Conservation (phyloP, 2,888 invertebrate genomes). For the Pemphredon lugubris region DNA sequence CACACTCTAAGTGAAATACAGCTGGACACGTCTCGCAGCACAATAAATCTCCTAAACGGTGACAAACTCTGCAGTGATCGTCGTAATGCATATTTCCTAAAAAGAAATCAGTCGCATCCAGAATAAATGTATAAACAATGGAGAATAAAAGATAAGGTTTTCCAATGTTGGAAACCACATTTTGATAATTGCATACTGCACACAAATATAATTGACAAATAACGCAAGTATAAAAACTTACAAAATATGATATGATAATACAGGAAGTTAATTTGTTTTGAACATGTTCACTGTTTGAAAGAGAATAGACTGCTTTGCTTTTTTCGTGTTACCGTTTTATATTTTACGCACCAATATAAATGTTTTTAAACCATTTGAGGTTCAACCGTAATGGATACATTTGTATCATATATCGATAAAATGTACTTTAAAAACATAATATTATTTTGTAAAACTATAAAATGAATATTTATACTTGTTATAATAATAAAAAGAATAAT, state of each 20-base stretch:
- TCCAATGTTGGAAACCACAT: background rate
- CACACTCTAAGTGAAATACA: constrained; percentile 98
- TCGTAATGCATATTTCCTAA: constrained; percentile 93
- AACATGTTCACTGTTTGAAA: background rate
- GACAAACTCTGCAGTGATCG: constrained; percentile 95
- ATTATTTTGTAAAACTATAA: too few species aligned
- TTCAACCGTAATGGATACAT: too few species aligned
- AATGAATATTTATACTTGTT: background rate
- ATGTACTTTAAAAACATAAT: too few species aligned
- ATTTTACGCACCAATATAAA: background rate
- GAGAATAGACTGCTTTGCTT: background rate
- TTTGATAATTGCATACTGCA: background rate
- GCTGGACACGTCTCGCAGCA: constrained; percentile 99
- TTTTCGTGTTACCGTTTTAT: background rate
- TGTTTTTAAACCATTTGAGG: too few species aligned
- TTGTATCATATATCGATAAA: too few species aligned
- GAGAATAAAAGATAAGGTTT: constrained; percentile 6
- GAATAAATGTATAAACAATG: background rate
- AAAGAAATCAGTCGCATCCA: background rate
- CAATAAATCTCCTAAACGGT: constrained; percentile 95
- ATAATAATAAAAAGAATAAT: background rate
- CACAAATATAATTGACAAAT: background rate
- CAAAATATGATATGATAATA: too few species aligned
- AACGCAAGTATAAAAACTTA: too few species aligned
- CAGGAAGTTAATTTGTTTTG: background rate